Percentiles rank a stretch among this genome's conserved stretches.
These are phyloP conservation scores for Nephrotoma guestfalica DNA, from an alignment of 2,888 invertebrate genomes.

Conservation along the genomic window DNA sequence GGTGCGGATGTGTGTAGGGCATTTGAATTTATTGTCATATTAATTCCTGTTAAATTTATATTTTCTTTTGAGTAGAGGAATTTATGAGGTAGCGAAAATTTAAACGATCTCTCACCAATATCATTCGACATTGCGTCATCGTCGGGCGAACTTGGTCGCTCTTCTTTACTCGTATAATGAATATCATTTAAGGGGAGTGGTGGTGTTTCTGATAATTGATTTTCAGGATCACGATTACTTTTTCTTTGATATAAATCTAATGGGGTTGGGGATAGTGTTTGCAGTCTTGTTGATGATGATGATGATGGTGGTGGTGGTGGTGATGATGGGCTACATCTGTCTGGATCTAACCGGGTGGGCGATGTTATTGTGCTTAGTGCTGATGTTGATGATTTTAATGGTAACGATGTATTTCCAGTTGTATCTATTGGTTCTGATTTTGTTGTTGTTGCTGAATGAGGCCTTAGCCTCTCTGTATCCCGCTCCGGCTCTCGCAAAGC, in stretches of 20 bases:
- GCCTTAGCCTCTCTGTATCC: constrained; percentile 34
- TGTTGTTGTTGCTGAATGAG: constrained; percentile 21
- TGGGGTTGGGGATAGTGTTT: constrained; percentile 21
- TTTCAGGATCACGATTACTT: constrained; percentile 9
- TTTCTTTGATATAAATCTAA: constrained; percentile 33
- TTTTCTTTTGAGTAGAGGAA: background rate
- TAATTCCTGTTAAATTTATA: constrained; percentile 30
- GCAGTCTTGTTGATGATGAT: constrained; percentile 18
- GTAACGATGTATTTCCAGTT: constrained; percentile 16
- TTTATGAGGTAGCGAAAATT: constrained; percentile 18
- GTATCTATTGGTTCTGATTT: constrained; percentile 16
- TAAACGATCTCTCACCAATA: constrained; percentile 32
- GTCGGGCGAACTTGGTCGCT: constrained; percentile 40
- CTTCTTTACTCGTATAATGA: constrained; percentile 13
- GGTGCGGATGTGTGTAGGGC: constrained; percentile 17
- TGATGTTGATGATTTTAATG: constrained; percentile 17
- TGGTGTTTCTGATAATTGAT: constrained; percentile 18
- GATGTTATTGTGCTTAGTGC: constrained; percentile 6
- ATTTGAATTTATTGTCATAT: constrained; percentile 45
- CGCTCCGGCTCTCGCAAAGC: constrained; percentile 38
- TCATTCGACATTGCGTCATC: constrained; percentile 44
- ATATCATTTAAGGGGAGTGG: constrained; percentile 12
- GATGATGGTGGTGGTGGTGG: constrained; percentile 23
- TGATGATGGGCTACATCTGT: constrained; percentile 28
- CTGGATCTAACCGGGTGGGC: constrained; percentile 15